Conservation (phyloP, 2,888 invertebrate species). For the Metacarcinus magister region DNA sequence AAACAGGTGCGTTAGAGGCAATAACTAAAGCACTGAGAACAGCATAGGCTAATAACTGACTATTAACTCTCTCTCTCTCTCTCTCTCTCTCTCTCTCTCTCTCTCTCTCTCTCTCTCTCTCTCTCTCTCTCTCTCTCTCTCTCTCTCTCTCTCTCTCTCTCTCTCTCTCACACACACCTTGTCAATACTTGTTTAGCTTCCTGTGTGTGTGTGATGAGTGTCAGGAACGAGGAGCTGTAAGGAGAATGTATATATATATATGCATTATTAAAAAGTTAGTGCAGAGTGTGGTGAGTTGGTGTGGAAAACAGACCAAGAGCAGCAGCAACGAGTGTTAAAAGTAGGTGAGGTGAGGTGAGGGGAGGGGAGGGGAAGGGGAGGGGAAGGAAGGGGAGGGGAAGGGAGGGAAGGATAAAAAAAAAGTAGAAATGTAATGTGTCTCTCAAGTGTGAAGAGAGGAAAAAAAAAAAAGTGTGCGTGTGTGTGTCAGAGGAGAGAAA, state of each 20-base stretch:
- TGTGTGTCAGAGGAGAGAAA: too few species aligned
- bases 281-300: background rate
- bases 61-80: background rate
- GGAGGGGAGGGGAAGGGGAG: background rate
- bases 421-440: too few species aligned
- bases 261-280: background rate
- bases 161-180: background rate
- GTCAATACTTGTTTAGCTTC: too few species aligned
- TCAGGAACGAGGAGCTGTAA: background rate
- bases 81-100: slow-evolving; percentile 35
- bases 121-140: background rate
- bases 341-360: background rate
- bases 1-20: background rate
- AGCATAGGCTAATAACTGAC: too few species aligned
- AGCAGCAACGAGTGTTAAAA: too few species aligned
- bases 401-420: too few species aligned
- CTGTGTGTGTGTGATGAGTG: too few species aligned
- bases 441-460: too few species aligned
- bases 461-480: too few species aligned
- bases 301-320: background rate
- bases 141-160: background rate
- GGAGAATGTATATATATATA: too few species aligned
- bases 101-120: background rate
- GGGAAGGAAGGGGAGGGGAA: too few species aligned
- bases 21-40: background rate